These are phyloP conservation scores for Leptosomus discolor DNA, from an alignment of 2,113 vertebrate species.

Conservation along the genomic window DNA sequence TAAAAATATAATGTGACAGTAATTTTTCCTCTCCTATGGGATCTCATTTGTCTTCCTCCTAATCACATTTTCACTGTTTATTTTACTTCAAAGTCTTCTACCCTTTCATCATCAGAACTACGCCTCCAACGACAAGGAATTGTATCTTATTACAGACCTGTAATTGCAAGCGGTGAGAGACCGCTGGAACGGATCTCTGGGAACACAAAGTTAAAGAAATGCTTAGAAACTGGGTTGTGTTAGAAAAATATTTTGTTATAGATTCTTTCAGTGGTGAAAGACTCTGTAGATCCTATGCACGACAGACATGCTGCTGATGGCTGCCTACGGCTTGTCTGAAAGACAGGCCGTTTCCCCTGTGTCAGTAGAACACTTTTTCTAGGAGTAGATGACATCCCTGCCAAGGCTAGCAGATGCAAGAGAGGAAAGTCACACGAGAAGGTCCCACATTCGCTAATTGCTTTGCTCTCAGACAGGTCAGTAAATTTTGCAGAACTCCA, in stretches of 20 bases:
- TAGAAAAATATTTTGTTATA: background rate
- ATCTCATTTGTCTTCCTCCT: background rate
- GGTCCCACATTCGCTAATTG: background rate
- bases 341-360: rapidly evolving
- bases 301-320: background rate
- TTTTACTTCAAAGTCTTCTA: background rate
- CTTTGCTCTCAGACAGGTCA: background rate
- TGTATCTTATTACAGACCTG: background rate
- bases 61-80: background rate
- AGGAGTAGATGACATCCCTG: background rate
- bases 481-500: background rate
- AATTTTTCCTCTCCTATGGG: background rate
- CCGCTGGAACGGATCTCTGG: background rate
- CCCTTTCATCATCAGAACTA: background rate
- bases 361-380: background rate
- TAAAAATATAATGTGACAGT: background rate
- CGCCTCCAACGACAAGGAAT: background rate
- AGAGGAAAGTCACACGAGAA: background rate
- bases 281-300: rapidly evolving
- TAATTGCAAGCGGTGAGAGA: background rate
- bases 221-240: background rate
- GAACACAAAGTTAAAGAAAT: background rate
- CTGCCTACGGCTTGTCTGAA: background rate
- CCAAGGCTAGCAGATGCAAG: background rate
- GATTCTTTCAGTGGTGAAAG: too few species aligned